A percentile compares a stretch with the other conserved stretches of the same genome.
Evolutionary conservation across 2,888 invertebrate genomes (phyloP).

Genomic region (Isoperla grammatica): DNA sequence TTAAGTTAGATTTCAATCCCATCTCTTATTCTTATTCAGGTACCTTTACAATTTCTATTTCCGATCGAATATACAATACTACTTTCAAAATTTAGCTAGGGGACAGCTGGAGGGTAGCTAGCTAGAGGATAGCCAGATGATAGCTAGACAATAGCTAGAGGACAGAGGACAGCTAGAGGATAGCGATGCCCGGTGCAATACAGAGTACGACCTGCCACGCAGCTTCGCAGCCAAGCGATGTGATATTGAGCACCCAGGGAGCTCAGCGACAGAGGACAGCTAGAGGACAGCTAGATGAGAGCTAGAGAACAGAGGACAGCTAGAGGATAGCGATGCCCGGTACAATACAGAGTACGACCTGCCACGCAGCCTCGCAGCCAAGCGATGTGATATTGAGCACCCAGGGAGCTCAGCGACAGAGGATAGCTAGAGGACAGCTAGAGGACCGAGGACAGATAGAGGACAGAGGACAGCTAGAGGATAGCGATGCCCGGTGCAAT

Average conservation of each 20-base stretch:
- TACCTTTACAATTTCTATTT: too few species aligned
- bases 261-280: conserved; percentile 12
- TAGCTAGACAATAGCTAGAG: background rate
- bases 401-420: conserved; percentile 11
- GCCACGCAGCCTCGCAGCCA: background rate
- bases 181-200: background rate
- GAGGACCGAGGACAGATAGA: background rate
- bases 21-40: too few species aligned
- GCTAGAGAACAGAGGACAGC: background rate
- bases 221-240: background rate
- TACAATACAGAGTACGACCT: background rate
- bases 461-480: background rate
- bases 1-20: too few species aligned
- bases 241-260: conserved; percentile 14
- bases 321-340: background rate
- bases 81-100: too few species aligned
- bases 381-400: conserved; percentile 10
- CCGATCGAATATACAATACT: too few species aligned
- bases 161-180: background rate
- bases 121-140: too few species aligned
- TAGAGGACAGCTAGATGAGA: too few species aligned
- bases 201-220: background rate
- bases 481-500: background rate
- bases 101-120: too few species aligned
- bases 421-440: too few species aligned